phyloP scores from a whole-genome alignment of 2,888 invertebrate species.

The Rosalia funebris region DNA sequence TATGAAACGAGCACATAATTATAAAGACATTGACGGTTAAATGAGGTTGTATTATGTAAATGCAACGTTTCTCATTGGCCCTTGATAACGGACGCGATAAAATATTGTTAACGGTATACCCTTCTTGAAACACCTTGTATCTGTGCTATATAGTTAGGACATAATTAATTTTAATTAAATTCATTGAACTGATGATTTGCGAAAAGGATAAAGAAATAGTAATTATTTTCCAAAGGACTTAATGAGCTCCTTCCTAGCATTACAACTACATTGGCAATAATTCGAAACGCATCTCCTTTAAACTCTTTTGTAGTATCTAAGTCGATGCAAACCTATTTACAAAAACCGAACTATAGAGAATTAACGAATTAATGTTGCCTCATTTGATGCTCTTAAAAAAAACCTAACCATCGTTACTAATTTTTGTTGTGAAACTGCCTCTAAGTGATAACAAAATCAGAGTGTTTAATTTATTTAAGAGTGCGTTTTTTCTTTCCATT shows the following conservation, averaged over 20 bases:
- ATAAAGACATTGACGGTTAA: constrained; percentile 18
- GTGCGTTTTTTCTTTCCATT: background rate
- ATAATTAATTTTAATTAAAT: too few relatives aligned
- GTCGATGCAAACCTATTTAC: too few relatives aligned
- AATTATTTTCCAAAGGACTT: too few relatives aligned
- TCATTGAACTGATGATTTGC: too few relatives aligned
- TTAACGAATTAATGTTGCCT: background rate
- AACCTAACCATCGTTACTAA: background rate
- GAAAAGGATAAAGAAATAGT: too few relatives aligned
- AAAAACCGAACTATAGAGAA: background rate
- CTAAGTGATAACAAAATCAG: background rate
- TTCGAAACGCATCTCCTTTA: background rate
- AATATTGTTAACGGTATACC: too few relatives aligned
- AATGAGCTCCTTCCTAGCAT: background rate
- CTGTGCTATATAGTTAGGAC: too few relatives aligned
- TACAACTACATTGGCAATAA: background rate
- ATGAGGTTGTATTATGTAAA: constrained; percentile 9
- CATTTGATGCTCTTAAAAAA: background rate
- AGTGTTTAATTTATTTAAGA: background rate
- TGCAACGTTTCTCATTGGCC: too few relatives aligned
- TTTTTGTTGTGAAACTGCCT: background rate
- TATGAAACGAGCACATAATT: constrained; percentile 14
- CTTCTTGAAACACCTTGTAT: too few relatives aligned
- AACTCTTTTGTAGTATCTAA: background rate
- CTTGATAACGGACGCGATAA: too few relatives aligned